Percentiles rank a stretch among this genome's conserved stretches.
Conservation (phyloP, 2,888 invertebrate genomes). For the Apodemia mormo region DNA sequence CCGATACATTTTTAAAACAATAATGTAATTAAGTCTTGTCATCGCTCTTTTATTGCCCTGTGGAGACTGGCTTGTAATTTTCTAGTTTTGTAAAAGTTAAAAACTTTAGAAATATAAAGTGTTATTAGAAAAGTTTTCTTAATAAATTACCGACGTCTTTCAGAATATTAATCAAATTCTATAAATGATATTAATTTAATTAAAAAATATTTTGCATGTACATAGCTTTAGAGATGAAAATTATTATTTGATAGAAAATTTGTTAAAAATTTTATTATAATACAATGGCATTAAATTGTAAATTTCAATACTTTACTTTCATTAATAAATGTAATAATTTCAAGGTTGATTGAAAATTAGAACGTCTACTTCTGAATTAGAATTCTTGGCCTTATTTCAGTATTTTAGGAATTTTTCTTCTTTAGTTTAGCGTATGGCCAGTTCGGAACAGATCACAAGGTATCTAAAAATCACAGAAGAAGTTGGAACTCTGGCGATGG, state of each 20-base stretch:
- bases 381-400: too few species aligned
- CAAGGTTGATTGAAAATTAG: too few species aligned
- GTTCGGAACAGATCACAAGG: too few species aligned
- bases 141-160: slow-evolving; percentile 17
- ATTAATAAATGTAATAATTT: background rate
- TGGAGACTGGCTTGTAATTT: too few species aligned
- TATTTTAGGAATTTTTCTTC: too few species aligned
- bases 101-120: slow-evolving; percentile 49
- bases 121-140: slow-evolving; percentile 31
- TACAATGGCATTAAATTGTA: background rate
- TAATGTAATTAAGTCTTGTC: too few species aligned
- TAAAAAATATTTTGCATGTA: background rate
- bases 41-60: too few species aligned
- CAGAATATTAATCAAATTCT: slow-evolving; percentile 5
- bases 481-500: too few species aligned
- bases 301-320: background rate
- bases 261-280: background rate
- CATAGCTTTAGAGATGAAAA: background rate
- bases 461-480: too few species aligned
- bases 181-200: background rate
- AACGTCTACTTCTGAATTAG: too few species aligned
- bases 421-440: too few species aligned
- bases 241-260: background rate
- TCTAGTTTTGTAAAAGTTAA: slow-evolving; percentile 5
- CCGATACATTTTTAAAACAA: too few species aligned